Evolutionary conservation across 2,113 vertebrate genomes (phyloP).

Genomic region (Raja brachyura): DNA sequence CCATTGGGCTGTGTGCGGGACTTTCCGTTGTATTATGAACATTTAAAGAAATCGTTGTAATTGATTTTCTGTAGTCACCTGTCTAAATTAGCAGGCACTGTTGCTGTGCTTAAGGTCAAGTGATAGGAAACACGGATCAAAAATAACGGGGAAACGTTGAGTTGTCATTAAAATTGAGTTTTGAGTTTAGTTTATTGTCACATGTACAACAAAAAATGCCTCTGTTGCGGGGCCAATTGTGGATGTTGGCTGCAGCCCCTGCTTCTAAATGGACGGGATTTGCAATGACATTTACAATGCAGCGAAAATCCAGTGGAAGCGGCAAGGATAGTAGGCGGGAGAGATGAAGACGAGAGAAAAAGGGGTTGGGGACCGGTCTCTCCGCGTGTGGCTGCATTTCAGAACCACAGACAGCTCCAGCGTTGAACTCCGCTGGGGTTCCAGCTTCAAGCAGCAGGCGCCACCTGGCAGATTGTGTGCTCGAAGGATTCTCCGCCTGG

Average conservation of each 20-base stretch:
- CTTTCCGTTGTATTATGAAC: no score
- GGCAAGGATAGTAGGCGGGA: no score
- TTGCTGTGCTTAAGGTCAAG: neutral
- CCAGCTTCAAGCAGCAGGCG: neutral
- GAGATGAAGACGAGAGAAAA: no score
- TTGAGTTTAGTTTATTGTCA: no score
- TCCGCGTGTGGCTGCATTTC: neutral
- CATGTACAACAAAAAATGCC: no score
- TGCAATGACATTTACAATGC: neutral
- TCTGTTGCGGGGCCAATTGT: no score
- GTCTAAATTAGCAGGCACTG: neutral
- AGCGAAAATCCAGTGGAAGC: neutral
- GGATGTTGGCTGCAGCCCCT: neutral
- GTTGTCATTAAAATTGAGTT: neutral
- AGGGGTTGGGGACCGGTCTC: neutral
- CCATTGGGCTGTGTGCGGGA: no score
- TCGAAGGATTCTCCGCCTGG: neutral
- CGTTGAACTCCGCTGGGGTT: no score
- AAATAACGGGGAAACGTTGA: neutral
- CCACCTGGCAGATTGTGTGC: neutral
- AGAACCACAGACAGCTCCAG: conserved; percentile 35
- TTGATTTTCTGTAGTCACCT: neutral
- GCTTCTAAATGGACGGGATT: neutral
- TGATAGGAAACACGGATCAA: neutral
- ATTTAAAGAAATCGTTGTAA: neutral